phyloP scores from a whole-genome alignment of 2,113 vertebrate species.

The Caranx ignobilis region DNA sequence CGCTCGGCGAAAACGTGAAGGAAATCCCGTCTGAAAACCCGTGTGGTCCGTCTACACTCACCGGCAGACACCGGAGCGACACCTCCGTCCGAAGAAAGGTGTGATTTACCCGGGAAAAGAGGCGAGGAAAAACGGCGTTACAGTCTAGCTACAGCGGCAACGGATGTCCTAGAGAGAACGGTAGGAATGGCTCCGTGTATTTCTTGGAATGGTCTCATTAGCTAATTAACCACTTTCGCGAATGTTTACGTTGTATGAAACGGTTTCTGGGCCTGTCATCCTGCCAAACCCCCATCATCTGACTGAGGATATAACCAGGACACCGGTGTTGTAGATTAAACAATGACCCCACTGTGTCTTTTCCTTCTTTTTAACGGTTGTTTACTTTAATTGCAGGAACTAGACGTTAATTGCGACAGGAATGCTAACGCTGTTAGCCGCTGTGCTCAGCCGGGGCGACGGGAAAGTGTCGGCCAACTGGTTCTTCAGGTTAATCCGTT shows the following conservation, averaged over 20 bases:
- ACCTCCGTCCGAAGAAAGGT: neutral
- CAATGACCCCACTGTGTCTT: rapidly evolving
- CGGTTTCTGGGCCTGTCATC: neutral
- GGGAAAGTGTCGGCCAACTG: conserved; percentile 44
- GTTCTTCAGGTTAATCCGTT: conserved; percentile 75
- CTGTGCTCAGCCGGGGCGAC: conserved; percentile 4
- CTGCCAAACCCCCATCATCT: rapidly evolving
- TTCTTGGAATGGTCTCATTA: conserved; percentile 33
- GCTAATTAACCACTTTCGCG: conserved; percentile 1
- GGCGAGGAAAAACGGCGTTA: neutral
- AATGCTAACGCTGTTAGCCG: conserved; percentile 36
- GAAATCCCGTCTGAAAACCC: neutral
- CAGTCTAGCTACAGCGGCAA: conserved; percentile 46
- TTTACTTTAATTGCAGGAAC: conserved; percentile 63
- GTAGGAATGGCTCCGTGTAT: conserved; percentile 72
- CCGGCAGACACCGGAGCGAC: neutral
- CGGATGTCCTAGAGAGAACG: conserved; percentile 79
- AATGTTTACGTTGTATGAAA: too few species aligned
- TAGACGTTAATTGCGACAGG: conserved; percentile 49
- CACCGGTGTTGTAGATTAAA: neutral
- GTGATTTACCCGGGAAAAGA: neutral
- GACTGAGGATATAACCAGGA: rapidly evolving
- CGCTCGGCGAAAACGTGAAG: conserved; percentile 3
- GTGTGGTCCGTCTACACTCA: neutral
- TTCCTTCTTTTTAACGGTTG: neutral